These are phyloP conservation scores for Tokudaia tokunoshimensis DNA, from an alignment of 2,797 vertebrate species.

Conservation along the genomic window DNA sequence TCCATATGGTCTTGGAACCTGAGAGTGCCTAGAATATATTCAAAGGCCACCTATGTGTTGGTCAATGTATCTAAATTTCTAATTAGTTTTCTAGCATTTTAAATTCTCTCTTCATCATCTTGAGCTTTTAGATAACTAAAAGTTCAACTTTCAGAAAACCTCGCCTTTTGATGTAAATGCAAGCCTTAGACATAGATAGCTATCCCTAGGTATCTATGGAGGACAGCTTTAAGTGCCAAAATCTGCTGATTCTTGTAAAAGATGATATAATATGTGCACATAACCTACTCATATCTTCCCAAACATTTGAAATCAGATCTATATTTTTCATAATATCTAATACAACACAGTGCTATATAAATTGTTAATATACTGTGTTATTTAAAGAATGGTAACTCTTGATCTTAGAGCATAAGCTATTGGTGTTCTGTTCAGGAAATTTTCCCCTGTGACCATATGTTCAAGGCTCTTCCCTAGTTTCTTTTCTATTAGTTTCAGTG, in stretches of 20 bases:
- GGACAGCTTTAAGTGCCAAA: background rate
- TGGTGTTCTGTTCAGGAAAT: too few species aligned
- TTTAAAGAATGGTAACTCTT: background rate
- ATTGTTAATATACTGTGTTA: background rate
- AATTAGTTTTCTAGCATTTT: constrained; percentile 34
- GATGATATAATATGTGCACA: background rate
- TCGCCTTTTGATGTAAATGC: background rate
- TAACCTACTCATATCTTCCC: background rate
- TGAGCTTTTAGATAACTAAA: constrained; percentile 54
- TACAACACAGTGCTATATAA: background rate
- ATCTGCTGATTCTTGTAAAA: background rate
- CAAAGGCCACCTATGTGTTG: background rate
- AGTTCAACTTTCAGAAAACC: background rate
- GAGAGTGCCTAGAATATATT: background rate
- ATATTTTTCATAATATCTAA: background rate
- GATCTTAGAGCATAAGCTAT: too few species aligned
- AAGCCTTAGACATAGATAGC: background rate
- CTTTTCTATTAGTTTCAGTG: too few species aligned
- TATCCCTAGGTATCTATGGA: background rate
- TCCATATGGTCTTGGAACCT: background rate
- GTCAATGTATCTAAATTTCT: background rate
- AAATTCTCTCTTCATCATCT: background rate
- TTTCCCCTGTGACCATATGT: too few species aligned
- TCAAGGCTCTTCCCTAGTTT: too few species aligned
- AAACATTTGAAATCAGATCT: background rate